Evolutionary conservation across 2,113 vertebrate genomes (phyloP).

Genomic region (Amphiprion percula): DNA sequence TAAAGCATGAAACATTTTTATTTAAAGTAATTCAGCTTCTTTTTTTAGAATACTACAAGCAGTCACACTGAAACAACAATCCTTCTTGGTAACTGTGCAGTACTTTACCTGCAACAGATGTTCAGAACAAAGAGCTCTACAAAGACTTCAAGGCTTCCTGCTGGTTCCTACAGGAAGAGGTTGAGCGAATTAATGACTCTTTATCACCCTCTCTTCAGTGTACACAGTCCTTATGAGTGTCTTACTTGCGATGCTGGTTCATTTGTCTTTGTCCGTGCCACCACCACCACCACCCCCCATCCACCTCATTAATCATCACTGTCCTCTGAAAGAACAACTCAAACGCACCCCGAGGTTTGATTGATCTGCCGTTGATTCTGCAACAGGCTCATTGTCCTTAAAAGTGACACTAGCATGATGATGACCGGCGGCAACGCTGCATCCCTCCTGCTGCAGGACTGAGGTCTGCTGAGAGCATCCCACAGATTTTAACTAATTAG

Average conservation of each 20-base stretch:
- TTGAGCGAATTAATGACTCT: constrained; percentile 30
- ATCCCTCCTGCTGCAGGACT: constrained; percentile 33
- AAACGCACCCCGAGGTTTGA: constrained; percentile 52
- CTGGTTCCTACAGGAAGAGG: constrained; percentile 14
- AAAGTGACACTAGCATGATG: constrained; percentile 35
- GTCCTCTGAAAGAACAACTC: constrained; percentile 17
- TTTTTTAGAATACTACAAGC: too few relatives aligned
- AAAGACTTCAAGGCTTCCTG: constrained; percentile 33
- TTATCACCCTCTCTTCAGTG: neutral
- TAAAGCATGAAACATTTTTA: too few relatives aligned
- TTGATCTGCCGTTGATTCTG: constrained; percentile 49
- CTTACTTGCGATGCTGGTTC: constrained; percentile 33
- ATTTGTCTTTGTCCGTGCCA: constrained; percentile 57
- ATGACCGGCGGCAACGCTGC: constrained; percentile 19
- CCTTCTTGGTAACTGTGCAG: neutral
- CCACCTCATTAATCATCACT: constrained; percentile 66
- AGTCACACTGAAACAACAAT: too few relatives aligned
- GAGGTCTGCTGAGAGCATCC: constrained; percentile 22
- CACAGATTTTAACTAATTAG: constrained; percentile 20
- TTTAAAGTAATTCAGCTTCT: too few relatives aligned
- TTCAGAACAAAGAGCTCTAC: neutral
- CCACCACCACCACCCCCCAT: constrained; percentile 12
- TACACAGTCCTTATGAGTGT: constrained; percentile 39
- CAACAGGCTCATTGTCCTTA: constrained; percentile 36
- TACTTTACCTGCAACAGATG: neutral